Percentiles rank a stretch among this genome's conserved stretches.
Conservation (phyloP, 92 coral and sea anemone species). For the Montipora capitata region DNA sequence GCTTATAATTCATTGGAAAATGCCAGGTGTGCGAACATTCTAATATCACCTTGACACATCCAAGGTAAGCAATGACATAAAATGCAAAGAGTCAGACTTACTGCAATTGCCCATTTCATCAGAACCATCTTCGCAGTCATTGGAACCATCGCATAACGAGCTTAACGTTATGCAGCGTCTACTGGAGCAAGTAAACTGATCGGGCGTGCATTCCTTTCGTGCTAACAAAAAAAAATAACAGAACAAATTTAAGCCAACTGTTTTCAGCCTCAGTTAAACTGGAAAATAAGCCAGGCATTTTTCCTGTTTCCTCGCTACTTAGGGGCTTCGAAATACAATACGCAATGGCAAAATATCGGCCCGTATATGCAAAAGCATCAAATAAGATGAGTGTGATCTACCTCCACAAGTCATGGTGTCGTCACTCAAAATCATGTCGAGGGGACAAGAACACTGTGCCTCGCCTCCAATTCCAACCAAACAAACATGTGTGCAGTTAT, state of each 20-base stretch:
- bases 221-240: conserved; percentile 13
- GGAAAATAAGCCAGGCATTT: neutral
- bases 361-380: neutral
- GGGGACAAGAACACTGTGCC: conserved; percentile 88
- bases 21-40: too few relatives aligned
- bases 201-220: conserved; percentile 61
- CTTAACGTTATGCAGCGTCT: conserved; percentile 32
- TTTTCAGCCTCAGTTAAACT: neutral
- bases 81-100: too few relatives aligned
- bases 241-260: too few relatives aligned
- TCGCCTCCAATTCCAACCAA: conserved; percentile 59
- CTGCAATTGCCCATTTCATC: conserved; percentile 72
- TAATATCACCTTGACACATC: neutral
- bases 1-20: too few relatives aligned
- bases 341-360: too few relatives aligned
- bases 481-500: conserved; percentile 88
- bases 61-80: neutral
- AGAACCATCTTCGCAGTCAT: conserved; percentile 57
- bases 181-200: conserved; percentile 56
- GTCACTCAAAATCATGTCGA: conserved; percentile 65
- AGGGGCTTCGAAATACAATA: too few relatives aligned
- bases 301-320: too few relatives aligned
- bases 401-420: conserved; percentile 85
- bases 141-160: conserved; percentile 72
- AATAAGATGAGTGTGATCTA: conserved; percentile 19